These are phyloP conservation scores for Dolichoris vasculosae DNA, from an alignment of 1,140 invertebrate genomes.

Conservation along the genomic window DNA sequence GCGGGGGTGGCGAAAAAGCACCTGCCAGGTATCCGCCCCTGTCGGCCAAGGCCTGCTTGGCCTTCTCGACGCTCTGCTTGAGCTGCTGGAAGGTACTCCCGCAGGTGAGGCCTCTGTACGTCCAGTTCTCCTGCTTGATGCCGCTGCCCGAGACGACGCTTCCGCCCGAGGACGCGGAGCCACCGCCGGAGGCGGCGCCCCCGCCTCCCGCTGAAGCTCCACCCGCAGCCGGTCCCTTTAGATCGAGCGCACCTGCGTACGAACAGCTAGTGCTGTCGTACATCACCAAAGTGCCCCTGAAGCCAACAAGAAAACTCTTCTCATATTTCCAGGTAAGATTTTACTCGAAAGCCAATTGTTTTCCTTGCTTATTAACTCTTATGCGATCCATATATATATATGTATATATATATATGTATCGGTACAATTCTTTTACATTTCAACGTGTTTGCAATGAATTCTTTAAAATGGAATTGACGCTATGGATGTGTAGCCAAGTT, in stretches of 20 bases:
- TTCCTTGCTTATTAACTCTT: too few species aligned
- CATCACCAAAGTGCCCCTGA: constrained; percentile 78
- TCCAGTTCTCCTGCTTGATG: constrained; percentile 77
- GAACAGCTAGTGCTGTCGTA: constrained; percentile 91
- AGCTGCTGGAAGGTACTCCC: constrained; percentile 87
- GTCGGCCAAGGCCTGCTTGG: constrained; percentile 85
- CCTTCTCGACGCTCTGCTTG: constrained; percentile 91
- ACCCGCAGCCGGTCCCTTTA: constrained; percentile 81
- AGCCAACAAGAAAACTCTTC: not conserved
- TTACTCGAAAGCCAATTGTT: too few species aligned
- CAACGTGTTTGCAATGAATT: too few species aligned
- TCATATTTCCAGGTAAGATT: too few species aligned
- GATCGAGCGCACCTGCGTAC: constrained; percentile 88
- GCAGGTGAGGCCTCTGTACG: constrained; percentile 71
- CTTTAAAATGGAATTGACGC: too few species aligned
- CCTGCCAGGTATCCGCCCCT: constrained; percentile 72
- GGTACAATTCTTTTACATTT: too few species aligned
- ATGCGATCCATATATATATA: too few species aligned
- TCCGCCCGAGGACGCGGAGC: constrained; percentile 58
- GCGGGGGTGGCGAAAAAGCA: constrained; percentile 72
- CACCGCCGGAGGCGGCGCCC: constrained; percentile 61
- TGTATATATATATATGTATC: too few species aligned
- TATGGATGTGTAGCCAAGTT: too few species aligned
- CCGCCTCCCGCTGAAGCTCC: constrained; percentile 65
- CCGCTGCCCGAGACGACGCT: constrained; percentile 54